Evolutionary conservation across 2,113 vertebrate species (phyloP).

Genomic region (Cavia aperea): DNA sequence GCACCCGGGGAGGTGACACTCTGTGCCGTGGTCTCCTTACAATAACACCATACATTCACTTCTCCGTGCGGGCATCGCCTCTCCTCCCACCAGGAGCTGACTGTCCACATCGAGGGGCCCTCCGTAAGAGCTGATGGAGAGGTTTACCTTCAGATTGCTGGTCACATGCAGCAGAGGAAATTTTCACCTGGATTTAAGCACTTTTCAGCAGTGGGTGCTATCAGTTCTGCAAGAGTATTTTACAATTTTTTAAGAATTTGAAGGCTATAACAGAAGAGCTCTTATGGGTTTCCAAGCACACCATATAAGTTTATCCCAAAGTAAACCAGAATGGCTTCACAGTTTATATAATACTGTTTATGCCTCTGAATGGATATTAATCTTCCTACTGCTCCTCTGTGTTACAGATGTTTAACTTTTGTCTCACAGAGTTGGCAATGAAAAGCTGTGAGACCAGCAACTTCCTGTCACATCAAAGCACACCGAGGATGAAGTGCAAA

Average conservation of each 20-base stretch:
- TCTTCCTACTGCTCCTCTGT: neutral
- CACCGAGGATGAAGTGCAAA: neutral
- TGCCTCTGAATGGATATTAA: neutral
- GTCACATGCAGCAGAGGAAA: neutral
- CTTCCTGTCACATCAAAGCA: neutral
- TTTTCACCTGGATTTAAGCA: neutral
- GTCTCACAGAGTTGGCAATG: conserved; percentile 9
- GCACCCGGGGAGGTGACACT: neutral
- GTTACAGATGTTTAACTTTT: neutral
- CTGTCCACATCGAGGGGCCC: neutral
- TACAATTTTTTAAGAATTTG: neutral
- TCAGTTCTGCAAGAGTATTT: neutral
- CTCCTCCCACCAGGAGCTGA: neutral
- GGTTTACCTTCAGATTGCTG: neutral
- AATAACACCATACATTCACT: neutral
- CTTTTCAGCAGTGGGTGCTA: neutral
- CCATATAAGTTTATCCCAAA: neutral
- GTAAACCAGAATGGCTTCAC: neutral
- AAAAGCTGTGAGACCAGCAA: neutral
- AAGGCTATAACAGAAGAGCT: neutral
- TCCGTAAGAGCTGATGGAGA: neutral
- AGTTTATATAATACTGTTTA: neutral
- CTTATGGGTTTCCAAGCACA: neutral
- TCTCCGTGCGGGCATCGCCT: neutral
- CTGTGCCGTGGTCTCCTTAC: neutral